Base-by-base conservation (phyloP, 2,797 vertebrate species). In the Tokudaia muenninki region DNA sequence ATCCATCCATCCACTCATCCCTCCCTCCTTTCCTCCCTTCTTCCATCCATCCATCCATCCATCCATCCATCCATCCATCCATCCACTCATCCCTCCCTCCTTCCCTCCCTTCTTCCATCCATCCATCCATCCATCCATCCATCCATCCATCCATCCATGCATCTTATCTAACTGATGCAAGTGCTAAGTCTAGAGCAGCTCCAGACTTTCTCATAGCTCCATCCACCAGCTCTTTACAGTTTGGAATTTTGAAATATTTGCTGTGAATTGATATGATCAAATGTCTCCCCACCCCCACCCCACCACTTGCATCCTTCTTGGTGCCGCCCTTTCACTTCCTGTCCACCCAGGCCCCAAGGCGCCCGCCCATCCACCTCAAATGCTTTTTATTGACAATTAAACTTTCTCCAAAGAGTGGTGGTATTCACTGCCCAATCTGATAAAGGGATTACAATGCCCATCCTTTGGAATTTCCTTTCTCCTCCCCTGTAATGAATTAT, bases 381-480 rank as follows among this genome's bases (percentile, higher is more conserved):
- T 37, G 77, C 72, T 37, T 31, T 79, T 79, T 79, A 47, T 70
- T 50, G 52, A 47, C 52, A 75, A 63, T 75, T 81, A 88, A 91
- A 91, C 78, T 77, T 78, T 96, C 77, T 78, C 91, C 29, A 9
- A 41, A 81, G 19, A 83, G 63, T 3, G 67, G 82, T 82, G 57
- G 65, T 87, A 91, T 55, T 59, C 67, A 47, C 63, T 47, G 86
- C 81, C 74, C 80, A 67, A 91, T 67, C 75, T 74, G 82, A 90
- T 57, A 87, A 83, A 94, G 77, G 52, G 63, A 81, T 86, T 61
- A 77, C 88, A 93, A 44, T 5, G 83, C 19, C 44, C 16, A 29
- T 4, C 17, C 47, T 34, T 57, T 67, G 82, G 72, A 87, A 80
- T 80, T 87, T 96, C 65, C 93, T 94, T 79, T 95, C 50, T 59